phyloP scores from a whole-genome alignment of 1,140 invertebrate genomes.

The Mya arenaria region DNA sequence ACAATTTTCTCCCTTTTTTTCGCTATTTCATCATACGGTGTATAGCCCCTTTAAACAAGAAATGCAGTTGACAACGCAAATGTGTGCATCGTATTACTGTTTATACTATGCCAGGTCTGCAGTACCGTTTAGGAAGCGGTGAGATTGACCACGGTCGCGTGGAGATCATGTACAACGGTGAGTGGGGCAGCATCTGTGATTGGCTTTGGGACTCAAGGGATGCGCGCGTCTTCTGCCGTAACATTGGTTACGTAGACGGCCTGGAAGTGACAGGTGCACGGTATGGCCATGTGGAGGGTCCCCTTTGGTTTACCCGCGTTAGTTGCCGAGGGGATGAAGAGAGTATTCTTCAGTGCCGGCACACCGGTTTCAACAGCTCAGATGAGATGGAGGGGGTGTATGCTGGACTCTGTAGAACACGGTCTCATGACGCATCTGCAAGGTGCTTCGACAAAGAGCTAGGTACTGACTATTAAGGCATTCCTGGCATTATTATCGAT shows the following conservation, averaged over 20 bases:
- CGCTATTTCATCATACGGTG: no score
- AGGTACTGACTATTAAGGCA: conserved; percentile 4
- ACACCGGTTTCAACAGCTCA: conserved; percentile 51
- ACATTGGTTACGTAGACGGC: conserved; percentile 41
- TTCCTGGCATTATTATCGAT: neutral
- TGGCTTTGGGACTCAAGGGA: conserved; percentile 86
- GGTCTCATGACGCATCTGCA: conserved; percentile 45
- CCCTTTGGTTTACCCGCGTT: conserved; percentile 49
- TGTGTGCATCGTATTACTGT: no score
- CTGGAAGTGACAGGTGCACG: conserved; percentile 37
- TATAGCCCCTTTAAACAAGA: no score
- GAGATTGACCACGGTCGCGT: conserved; percentile 83
- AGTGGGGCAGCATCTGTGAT: conserved; percentile 89
- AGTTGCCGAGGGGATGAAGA: conserved; percentile 52
- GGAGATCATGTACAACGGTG: conserved; percentile 87
- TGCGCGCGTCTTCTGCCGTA: conserved; percentile 82
- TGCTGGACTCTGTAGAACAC: conserved; percentile 36
- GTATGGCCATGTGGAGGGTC: conserved; percentile 32
- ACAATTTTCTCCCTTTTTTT: no score
- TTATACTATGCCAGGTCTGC: conserved; percentile 41
- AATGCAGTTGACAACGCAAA: no score
- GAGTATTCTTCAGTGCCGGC: conserved; percentile 36
- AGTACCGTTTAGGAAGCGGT: conserved; percentile 59
- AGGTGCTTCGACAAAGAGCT: conserved; percentile 48
- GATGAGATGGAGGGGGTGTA: conserved; percentile 45